phyloP scores from a whole-genome alignment of 2,888 invertebrate species.

The Margaritifera margaritifera region DNA sequence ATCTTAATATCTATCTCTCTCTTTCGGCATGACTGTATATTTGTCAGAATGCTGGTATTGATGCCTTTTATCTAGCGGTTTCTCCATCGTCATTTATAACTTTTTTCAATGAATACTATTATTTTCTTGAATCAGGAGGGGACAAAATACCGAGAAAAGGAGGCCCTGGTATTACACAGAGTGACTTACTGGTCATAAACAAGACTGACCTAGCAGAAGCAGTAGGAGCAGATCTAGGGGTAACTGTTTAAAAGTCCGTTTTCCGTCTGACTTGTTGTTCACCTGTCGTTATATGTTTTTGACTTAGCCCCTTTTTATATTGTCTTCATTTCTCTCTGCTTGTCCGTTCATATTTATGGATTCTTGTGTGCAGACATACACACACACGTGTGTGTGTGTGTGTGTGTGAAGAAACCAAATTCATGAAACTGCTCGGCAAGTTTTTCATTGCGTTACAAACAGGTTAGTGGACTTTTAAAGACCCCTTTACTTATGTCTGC shows the following conservation, averaged over 20 bases:
- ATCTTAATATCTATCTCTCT: background rate
- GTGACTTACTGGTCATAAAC: slow-evolving; percentile 68
- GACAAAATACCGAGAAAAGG: slow-evolving; percentile 70
- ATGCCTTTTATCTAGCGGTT: background rate
- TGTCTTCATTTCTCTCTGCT: too few species aligned
- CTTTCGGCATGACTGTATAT: background rate
- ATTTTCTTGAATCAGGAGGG: slow-evolving; percentile 51
- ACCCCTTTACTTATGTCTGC: too few species aligned
- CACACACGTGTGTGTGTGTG: too few species aligned
- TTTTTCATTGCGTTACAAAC: too few species aligned
- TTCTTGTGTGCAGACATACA: too few species aligned
- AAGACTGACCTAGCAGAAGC: slow-evolving; percentile 69
- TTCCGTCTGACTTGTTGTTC: background rate
- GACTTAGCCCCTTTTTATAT: too few species aligned
- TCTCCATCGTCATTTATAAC: background rate
- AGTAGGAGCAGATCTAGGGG: slow-evolving; percentile 67
- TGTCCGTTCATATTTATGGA: too few species aligned
- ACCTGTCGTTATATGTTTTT: too few species aligned
- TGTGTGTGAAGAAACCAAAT: too few species aligned
- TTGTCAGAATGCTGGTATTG: too few species aligned
- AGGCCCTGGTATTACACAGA: slow-evolving; percentile 69
- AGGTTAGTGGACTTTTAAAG: too few species aligned
- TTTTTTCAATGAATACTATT: background rate
- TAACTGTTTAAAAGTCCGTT: slow-evolving; percentile 12
- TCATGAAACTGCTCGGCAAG: too few species aligned